A percentile compares a stretch with the other conserved stretches of the same genome.
These are phyloP conservation scores for Cecropterus lyciades DNA, from an alignment of 1,140 invertebrate species.

Conservation along the genomic window DNA sequence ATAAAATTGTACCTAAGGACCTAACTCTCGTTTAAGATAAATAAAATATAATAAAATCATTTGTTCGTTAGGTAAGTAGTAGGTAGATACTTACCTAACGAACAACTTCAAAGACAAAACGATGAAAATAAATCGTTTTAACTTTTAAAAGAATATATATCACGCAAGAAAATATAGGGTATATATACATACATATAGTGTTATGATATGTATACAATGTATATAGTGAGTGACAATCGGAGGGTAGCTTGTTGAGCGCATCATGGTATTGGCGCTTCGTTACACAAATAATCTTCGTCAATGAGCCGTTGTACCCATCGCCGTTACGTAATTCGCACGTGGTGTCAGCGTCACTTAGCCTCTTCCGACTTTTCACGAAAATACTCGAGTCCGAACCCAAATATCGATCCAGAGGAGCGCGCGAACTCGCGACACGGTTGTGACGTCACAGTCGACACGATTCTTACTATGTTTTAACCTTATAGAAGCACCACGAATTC, in stretches of 20 bases:
- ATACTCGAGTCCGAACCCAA: conserved; percentile 56
- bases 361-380: conserved; percentile 59
- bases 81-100: too few species aligned
- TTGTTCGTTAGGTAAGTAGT: too few species aligned
- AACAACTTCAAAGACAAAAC: too few species aligned
- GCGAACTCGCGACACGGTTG: conserved; percentile 65
- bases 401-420: conserved; percentile 70
- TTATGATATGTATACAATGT: too few species aligned
- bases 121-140: too few species aligned
- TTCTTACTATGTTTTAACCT: conserved; percentile 44
- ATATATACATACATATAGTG: too few species aligned
- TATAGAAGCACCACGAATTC: conserved; percentile 20
- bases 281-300: conserved; percentile 73
- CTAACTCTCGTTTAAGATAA: too few species aligned
- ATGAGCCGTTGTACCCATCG: conserved; percentile 69
- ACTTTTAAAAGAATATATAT: too few species aligned
- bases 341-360: conserved; percentile 58
- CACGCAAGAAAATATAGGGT: too few species aligned
- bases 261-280: conserved; percentile 40
- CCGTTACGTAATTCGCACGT: conserved; percentile 76
- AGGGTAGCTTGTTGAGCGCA: conserved; percentile 23
- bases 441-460: conserved; percentile 68
- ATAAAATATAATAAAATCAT: too few species aligned
- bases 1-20: too few species aligned
- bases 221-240: neutral